Conservation (phyloP, 2,888 invertebrate species). For the Petrolisthes cinctipes region DNA sequence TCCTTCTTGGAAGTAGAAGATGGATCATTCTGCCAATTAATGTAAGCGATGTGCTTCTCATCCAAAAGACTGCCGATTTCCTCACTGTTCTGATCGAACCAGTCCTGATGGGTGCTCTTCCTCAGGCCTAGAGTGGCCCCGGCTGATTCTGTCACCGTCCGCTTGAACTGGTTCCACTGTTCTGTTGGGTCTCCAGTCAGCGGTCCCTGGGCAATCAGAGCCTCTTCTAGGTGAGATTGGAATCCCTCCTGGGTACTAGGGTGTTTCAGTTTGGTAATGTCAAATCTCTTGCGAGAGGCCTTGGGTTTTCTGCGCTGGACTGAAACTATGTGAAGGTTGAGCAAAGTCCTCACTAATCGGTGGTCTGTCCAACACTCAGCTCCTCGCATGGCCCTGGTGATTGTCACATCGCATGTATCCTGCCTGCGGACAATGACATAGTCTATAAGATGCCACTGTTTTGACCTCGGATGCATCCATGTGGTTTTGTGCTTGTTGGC, state of each 20-base stretch:
- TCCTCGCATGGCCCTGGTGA: slow-evolving; percentile 5
- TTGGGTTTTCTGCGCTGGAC: not conserved
- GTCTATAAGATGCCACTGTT: not conserved
- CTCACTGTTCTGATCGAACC: not conserved
- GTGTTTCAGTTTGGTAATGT: not conserved
- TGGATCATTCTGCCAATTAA: not conserved
- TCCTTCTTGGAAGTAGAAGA: not conserved
- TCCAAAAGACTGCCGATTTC: not conserved
- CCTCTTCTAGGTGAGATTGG: not conserved
- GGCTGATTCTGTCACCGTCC: not conserved
- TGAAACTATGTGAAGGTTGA: not conserved
- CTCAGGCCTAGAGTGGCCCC: too few species aligned
- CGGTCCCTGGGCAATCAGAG: not conserved
- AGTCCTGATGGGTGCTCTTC: not conserved
- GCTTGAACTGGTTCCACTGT: not conserved
- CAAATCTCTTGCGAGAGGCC: not conserved
- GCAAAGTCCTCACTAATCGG: not conserved
- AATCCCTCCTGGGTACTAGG: not conserved
- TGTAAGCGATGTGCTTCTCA: not conserved
- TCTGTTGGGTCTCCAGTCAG: not conserved
- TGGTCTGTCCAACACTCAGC: slow-evolving; percentile 32
- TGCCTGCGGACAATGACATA: not conserved
- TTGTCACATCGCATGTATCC: not conserved
- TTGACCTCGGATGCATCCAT: slow-evolving; percentile 14
- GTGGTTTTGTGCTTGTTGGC: slow-evolving; percentile 25